These are phyloP conservation scores for Dryobota labecula DNA, from an alignment of 2,888 invertebrate genomes.

Conservation along the genomic window DNA sequence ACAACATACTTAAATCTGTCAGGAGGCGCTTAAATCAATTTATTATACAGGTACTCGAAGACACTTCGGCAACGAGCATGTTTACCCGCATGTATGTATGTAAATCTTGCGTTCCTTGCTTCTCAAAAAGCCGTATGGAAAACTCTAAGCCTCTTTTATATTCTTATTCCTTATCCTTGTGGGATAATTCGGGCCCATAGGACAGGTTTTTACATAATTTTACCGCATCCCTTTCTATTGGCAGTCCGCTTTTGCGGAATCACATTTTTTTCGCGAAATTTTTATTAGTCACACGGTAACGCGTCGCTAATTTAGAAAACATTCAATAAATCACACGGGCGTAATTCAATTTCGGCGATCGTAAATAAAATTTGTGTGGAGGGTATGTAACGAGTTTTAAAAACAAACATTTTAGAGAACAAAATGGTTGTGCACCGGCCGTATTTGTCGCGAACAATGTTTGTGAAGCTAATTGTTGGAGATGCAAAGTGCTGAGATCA, in stretches of 20 bases:
- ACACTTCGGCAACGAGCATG: conserved; percentile 83
- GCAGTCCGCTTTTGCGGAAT: conserved; percentile 73
- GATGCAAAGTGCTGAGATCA: conserved; percentile 86
- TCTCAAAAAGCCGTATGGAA: conserved; percentile 86
- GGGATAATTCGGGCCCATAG: conserved; percentile 89
- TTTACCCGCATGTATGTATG: conserved; percentile 85
- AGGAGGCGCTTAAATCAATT: conserved; percentile 89
- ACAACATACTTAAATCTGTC: conserved; percentile 89
- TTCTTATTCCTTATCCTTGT: conserved; percentile 89
- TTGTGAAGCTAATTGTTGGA: conserved; percentile 85
- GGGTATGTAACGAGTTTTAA: conserved; percentile 84
- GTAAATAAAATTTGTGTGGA: conserved; percentile 84
- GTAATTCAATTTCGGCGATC: conserved; percentile 82
- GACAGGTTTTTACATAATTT: conserved; percentile 90
- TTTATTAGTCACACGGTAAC: conserved; percentile 79
- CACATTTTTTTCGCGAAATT: conserved; percentile 73
- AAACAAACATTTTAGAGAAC: conserved; percentile 86
- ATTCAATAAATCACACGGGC: conserved; percentile 84
- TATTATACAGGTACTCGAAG: conserved; percentile 87
- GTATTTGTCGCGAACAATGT: conserved; percentile 84
- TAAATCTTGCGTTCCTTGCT: conserved; percentile 86
- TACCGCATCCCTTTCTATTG: conserved; percentile 83
- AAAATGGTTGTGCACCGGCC: conserved; percentile 81
- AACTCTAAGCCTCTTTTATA: conserved; percentile 89
- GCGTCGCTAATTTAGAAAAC: conserved; percentile 82